Base-by-base conservation (phyloP, 2,113 vertebrate genomes). In the Geococcyx californianus region DNA sequence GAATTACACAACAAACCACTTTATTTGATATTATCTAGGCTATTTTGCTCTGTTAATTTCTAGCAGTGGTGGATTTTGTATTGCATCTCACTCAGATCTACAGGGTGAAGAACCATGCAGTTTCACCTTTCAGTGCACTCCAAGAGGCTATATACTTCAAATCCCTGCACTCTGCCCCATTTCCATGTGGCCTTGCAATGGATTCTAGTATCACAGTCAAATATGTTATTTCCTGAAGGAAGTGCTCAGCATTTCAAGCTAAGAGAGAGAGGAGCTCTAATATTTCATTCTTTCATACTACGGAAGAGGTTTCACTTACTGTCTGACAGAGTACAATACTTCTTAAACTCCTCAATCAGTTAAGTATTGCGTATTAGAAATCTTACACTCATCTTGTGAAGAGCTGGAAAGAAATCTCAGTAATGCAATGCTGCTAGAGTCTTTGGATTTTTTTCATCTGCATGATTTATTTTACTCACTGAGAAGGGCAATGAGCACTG, bases 331-430 rank as follows among this genome's bases (percentile, higher is more conserved):
- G 72, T 62, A 90, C 70, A 96, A 94, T 84, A 92, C 92, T 96
- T 87, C 90, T 93, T 59, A 86, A 95, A 91, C 88, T 95, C 89
- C 96, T 97, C 92, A 96, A 92, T 93, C 96, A 94, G 89, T 93
- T 96, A 92, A 97, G 94, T 87, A 93, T 67, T 81, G 45, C 70
- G 0, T 88, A 95, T 95, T 94, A 82, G 73, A 89, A 92, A 89
- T 82, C 84, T 94, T 69, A 82, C 1, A 75, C 70, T 78, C 70
- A 78, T 89, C 87, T 86, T 79, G 44, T 94, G 92, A 93, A 96
- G 90, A 90, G 93, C 67, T 84, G 64, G 56, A 91, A 96, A 92
- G 81, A 95, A 94, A 94, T 87, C 75, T 91, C 94, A 58, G 14
- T 72, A 78, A 93, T 8, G 2, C 81, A 89, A 64, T 60, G 52